phyloP scores from a whole-genome alignment of 1,140 invertebrate genomes.

The Bombus picipes region DNA sequence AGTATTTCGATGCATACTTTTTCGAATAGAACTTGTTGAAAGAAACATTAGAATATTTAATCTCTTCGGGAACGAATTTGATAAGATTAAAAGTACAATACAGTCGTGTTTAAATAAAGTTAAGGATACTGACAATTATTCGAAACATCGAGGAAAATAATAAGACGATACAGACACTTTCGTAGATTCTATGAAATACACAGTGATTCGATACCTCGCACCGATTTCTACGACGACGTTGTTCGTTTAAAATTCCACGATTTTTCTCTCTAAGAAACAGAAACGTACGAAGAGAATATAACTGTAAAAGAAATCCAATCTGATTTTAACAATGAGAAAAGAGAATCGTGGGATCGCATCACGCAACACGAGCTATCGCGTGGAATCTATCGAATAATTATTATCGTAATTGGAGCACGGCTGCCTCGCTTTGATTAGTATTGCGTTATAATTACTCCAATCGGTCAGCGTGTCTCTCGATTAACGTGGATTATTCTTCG shows the following conservation, averaged over 20 bases:
- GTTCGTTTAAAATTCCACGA: neutral
- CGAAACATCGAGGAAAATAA: neutral
- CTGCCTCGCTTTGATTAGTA: conserved; percentile 26
- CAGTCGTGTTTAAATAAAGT: no score
- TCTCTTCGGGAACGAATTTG: no score
- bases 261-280: neutral
- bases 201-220: neutral
- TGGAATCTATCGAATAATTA: conserved; percentile 30
- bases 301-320: neutral
- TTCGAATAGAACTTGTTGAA: no score
- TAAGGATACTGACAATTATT: neutral
- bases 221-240: neutral
- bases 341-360: neutral
- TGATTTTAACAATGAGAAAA: neutral
- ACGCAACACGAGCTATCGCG: neutral
- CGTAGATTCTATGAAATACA: neutral
- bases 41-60: no score
- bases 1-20: no score
- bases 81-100: no score
- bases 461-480: conserved; percentile 16
- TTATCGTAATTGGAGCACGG: conserved; percentile 48
- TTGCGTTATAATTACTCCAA: conserved; percentile 36
- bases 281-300: neutral
- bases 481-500: neutral
- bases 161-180: neutral